These are phyloP conservation scores for Cirrhinus mrigala DNA, from an alignment of 2,797 vertebrate species.

Conservation along the genomic window DNA sequence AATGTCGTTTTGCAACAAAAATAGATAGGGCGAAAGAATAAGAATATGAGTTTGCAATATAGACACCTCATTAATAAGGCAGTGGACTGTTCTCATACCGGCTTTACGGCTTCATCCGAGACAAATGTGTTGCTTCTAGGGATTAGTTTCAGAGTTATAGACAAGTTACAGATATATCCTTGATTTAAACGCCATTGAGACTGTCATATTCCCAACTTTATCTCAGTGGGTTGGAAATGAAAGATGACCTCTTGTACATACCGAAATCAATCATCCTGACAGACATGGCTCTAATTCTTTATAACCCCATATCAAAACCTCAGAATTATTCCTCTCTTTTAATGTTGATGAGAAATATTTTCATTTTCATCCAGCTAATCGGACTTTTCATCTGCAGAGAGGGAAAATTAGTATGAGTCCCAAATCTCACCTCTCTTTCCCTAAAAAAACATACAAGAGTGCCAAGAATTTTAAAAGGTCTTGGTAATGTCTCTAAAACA, in stretches of 20 bases:
- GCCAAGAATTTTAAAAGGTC: slow-evolving; percentile 51
- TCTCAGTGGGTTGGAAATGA: slow-evolving; percentile 78
- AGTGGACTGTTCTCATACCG: slow-evolving; percentile 48
- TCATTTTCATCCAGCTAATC: slow-evolving; percentile 60
- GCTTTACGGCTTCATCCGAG: slow-evolving; percentile 53
- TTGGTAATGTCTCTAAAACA: slow-evolving; percentile 37
- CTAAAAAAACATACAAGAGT: slow-evolving; percentile 27
- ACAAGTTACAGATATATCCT: slow-evolving; percentile 74
- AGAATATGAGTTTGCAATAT: slow-evolving; percentile 43
- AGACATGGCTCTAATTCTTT: slow-evolving; percentile 70
- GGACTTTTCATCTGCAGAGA: slow-evolving; percentile 56
- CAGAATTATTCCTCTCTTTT: slow-evolving; percentile 66
- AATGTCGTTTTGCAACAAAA: slow-evolving; percentile 23
- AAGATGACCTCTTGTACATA: slow-evolving; percentile 78
- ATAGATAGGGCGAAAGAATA: slow-evolving; percentile 13
- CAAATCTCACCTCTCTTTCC: slow-evolving; percentile 42
- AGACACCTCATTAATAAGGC: slow-evolving; percentile 50
- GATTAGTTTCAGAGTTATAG: slow-evolving; percentile 78
- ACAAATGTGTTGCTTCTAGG: slow-evolving; percentile 70
- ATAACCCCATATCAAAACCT: slow-evolving; percentile 68
- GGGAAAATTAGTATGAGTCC: slow-evolving; percentile 59
- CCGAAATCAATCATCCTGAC: slow-evolving; percentile 82
- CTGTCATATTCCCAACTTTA: slow-evolving; percentile 81
- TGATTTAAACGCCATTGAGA: slow-evolving; percentile 75
- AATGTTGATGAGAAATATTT: slow-evolving; percentile 63